Conservation (phyloP, 2,888 invertebrate species). For the Heliconius charithonia region DNA sequence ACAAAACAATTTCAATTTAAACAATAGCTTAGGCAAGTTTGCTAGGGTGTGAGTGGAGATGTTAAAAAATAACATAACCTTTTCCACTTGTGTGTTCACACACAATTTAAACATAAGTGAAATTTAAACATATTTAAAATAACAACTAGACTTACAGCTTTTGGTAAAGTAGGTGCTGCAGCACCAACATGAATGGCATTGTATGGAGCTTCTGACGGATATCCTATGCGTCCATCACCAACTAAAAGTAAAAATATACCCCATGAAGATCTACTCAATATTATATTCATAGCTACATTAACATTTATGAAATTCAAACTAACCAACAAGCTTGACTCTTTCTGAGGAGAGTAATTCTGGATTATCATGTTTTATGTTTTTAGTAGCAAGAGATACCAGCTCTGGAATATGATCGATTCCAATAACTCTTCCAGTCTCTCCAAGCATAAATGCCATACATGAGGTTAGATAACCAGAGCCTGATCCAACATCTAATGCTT, state of each 20-base stretch:
- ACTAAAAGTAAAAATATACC: constrained; percentile 69
- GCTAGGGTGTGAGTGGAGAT: no score
- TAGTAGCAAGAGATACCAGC: constrained; percentile 88
- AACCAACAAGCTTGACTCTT: constrained; percentile 88
- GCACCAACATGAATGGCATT: constrained; percentile 98
- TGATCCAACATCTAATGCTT: constrained; percentile 95
- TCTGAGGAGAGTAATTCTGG: constrained; percentile 87
- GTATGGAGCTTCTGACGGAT: constrained; percentile 89
- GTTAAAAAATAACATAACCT: no score
- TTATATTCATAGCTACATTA: neutral
- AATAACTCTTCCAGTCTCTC: constrained; percentile 86
- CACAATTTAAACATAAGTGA: no score
- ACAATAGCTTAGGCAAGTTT: no score
- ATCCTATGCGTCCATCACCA: constrained; percentile 96
- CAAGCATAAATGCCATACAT: constrained; percentile 94
- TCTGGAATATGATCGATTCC: constrained; percentile 96
- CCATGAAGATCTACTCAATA: neutral
- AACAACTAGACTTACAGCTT: constrained; percentile 82
- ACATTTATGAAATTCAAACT: constrained; percentile 49
- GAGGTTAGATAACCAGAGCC: constrained; percentile 97
- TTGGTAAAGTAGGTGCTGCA: constrained; percentile 90
- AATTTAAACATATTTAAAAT: neutral
- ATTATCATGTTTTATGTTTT: constrained; percentile 90
- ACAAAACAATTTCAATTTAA: constrained; percentile 1
- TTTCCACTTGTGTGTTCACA: no score